phyloP scores from a whole-genome alignment of 1,140 invertebrate species.

The Leptonema lineaticorne region DNA sequence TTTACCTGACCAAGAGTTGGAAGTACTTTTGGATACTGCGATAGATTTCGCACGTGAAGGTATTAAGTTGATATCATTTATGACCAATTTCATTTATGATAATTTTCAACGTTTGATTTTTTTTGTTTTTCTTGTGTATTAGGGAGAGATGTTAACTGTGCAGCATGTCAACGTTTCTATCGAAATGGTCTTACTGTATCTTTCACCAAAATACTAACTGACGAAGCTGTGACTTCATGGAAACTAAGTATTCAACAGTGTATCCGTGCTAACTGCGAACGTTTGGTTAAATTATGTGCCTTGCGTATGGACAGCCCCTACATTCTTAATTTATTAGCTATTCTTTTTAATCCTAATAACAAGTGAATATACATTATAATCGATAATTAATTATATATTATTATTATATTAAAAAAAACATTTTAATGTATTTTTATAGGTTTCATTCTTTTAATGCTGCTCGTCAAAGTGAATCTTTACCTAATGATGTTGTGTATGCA shows the following conservation, averaged over 20 bases:
- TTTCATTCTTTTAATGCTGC: constrained; percentile 92
- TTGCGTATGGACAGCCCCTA: constrained; percentile 92
- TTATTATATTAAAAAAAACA: constrained; percentile 19
- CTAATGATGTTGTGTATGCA: constrained; percentile 70
- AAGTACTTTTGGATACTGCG: constrained; percentile 85
- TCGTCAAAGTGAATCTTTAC: constrained; percentile 77
- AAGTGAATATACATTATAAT: constrained; percentile 63
- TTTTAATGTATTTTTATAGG: constrained; percentile 56
- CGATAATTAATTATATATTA: background rate
- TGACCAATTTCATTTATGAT: background rate
- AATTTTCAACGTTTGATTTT: background rate
- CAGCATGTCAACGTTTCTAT: constrained; percentile 93
- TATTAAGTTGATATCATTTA: background rate
- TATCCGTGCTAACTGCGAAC: constrained; percentile 90
- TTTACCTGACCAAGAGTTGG: constrained; percentile 92
- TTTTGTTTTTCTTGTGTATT: constrained; percentile 26
- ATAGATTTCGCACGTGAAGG: constrained; percentile 70
- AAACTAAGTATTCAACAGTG: constrained; percentile 95
- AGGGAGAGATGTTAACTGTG: constrained; percentile 87
- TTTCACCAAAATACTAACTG: constrained; percentile 97
- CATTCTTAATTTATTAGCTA: constrained; percentile 86
- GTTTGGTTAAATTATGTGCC: constrained; percentile 89
- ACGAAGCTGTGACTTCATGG: constrained; percentile 97
- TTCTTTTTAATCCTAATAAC: constrained; percentile 91
- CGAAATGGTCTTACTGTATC: constrained; percentile 92